phyloP scores from a whole-genome alignment of 2,797 vertebrate species.

The Huso huso region DNA sequence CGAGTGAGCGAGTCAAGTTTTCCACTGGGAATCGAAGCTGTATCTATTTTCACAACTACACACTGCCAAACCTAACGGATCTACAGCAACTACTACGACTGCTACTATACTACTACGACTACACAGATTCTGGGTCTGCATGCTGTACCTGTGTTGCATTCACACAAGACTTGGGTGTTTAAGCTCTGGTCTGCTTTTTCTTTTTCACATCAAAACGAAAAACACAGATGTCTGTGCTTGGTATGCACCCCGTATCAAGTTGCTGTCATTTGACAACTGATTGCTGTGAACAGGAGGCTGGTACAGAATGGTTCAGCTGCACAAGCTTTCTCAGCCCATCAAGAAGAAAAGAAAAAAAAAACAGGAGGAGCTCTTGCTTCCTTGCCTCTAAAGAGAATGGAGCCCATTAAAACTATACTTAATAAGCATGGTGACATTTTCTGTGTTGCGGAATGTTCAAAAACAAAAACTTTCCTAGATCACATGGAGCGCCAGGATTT shows the following conservation, averaged over 20 bases:
- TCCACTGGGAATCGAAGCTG: no score
- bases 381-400: slow-evolving; percentile 3
- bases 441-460: no score
- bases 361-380: not conserved
- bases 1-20: no score
- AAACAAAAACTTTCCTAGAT: no score
- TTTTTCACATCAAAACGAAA: slow-evolving; percentile 31
- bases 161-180: no score
- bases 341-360: not conserved
- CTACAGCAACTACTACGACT: no score
- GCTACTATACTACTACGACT: no score
- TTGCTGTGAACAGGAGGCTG: slow-evolving; percentile 29
- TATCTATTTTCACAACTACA: no score
- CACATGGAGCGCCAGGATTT: not conserved
- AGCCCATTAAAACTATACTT: slow-evolving; percentile 5
- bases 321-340: slow-evolving; percentile 12
- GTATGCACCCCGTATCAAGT: slow-evolving; percentile 21
- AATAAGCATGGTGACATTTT: not conserved
- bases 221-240: slow-evolving; percentile 34
- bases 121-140: no score
- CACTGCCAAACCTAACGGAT: no score
- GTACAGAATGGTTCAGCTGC: slow-evolving; percentile 20
- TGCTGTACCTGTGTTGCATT: no score
- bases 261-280: slow-evolving; percentile 26
- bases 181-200: slow-evolving; percentile 5